A percentile compares a stretch with the other conserved stretches of the same genome.
Evolutionary conservation across 2,797 vertebrate species (phyloP).

Genomic region (Falco berigora): DNA sequence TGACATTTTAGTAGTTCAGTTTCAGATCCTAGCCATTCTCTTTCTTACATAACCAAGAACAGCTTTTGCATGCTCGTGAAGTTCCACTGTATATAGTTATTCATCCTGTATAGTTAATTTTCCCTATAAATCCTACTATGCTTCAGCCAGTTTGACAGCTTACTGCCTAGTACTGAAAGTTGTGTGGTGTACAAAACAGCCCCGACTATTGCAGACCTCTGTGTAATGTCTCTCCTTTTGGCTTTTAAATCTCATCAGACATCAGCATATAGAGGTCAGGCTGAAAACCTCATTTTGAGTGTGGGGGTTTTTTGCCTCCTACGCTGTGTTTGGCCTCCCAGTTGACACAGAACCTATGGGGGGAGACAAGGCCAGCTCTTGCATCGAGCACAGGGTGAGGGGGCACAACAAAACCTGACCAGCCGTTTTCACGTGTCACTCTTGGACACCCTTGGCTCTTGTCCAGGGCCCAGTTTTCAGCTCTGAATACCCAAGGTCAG

Average conservation of each 20-base stretch:
- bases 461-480: not conserved
- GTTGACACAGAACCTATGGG: not conserved
- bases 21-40: not conserved
- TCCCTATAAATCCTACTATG: not conserved
- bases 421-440: not conserved
- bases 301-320: not conserved
- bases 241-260: not conserved
- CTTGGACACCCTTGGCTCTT: not conserved
- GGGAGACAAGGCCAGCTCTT: not conserved
- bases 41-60: not conserved
- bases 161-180: not conserved
- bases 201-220: not conserved
- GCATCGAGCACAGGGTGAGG: not conserved
- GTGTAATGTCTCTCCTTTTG: not conserved
- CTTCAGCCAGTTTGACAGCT: not conserved
- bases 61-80: not conserved
- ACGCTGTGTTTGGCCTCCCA: not conserved
- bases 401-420: not conserved
- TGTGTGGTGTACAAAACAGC: not conserved
- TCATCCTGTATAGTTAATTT: not conserved
- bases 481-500: not conserved
- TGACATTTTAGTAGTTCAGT: not conserved
- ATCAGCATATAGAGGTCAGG: not conserved
- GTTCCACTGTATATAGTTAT: not conserved
- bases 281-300: not conserved